A percentile compares a stretch with the other conserved stretches of the same genome.
These are phyloP conservation scores for Apteryx mantelli DNA, from an alignment of 2,113 vertebrate genomes.

Conservation along the genomic window DNA sequence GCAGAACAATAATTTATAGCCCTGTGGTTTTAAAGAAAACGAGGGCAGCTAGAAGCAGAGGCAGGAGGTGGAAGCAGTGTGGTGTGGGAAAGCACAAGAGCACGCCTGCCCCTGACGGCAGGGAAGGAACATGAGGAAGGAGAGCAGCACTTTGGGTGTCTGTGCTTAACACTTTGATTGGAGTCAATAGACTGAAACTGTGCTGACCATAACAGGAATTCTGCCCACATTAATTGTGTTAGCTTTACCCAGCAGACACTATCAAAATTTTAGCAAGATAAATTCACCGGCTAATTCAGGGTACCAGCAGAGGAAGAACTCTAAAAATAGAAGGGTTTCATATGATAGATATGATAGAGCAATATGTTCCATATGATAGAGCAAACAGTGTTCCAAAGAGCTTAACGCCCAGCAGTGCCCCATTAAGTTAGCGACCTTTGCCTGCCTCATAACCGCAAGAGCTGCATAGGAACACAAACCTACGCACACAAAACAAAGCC, in stretches of 20 bases:
- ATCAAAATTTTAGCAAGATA: not conserved
- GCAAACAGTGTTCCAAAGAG: not conserved
- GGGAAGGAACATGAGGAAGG: not conserved
- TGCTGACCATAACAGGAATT: not conserved
- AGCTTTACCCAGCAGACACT: not conserved
- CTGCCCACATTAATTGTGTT: not conserved
- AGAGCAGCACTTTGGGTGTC: not conserved
- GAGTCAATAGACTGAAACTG: not conserved
- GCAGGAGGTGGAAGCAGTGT: not conserved
- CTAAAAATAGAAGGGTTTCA: fast-evolving
- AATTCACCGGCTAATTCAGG: not conserved
- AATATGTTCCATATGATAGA: fast-evolving
- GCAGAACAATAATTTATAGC: not conserved
- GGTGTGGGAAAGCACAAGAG: not conserved
- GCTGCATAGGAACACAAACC: not conserved
- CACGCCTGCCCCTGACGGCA: no score
- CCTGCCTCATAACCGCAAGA: not conserved
- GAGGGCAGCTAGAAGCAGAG: not conserved
- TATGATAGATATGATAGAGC: not conserved
- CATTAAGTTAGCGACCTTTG: not conserved
- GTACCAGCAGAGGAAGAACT: not conserved
- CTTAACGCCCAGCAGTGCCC: not conserved
- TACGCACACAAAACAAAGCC: no score
- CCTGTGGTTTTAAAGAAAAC: not conserved
- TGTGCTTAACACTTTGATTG: not conserved